Evolutionary conservation across 2,888 invertebrate genomes (phyloP), one percentile per base, ranked within the genome.

Genomic region (Diadegma fenestrale): DNA sequence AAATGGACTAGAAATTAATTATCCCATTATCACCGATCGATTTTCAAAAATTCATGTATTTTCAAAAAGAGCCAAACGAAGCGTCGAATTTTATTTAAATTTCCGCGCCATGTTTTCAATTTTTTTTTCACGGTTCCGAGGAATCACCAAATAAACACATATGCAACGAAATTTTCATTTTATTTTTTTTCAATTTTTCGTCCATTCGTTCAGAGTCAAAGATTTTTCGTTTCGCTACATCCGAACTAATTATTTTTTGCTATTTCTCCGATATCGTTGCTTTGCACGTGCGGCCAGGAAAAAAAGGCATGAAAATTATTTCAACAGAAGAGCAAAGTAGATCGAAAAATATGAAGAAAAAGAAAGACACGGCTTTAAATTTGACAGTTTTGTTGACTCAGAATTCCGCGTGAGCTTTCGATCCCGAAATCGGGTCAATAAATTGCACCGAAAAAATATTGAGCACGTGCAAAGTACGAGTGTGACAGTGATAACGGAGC

Each of bases 41-140:
- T 73, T 37, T 37, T 51, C n/a, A 69, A 78, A 43, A 66, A 26
- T 64, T 43, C 58, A 71, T 81, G 80, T 82, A 83, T 54, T 82
- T 85, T 83, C 45, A 63, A 48, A 71, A 30, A 72, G 37, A 61
- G 45, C 72, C 73, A 61, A 58, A 48, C 69, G 7, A 48, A n/a
- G 45, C 61, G 22, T 58, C 66, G 81, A 69, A 75, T 69, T 69
- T 68, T 10, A 26, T 63, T n/a, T 81, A 61, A 61, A 81, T 81
- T 81, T 43, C 10, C n/a, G 26, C 12, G 26, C 12, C n/a, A 41
- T 48, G 45, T 61, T 54, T 45, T 37, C 63, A 14, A 19, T 63
- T 10, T 5, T 51, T 5, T 51, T 48, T 72, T 72, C 37, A 64
- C 12, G 6, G 54, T 64, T 41, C 6, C 26, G 22, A 37, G 22